Percentiles rank a stretch among this genome's conserved stretches.
phyloP scores from a whole-genome alignment of 2,888 invertebrate species.

The Anoplius nigerrimus region DNA sequence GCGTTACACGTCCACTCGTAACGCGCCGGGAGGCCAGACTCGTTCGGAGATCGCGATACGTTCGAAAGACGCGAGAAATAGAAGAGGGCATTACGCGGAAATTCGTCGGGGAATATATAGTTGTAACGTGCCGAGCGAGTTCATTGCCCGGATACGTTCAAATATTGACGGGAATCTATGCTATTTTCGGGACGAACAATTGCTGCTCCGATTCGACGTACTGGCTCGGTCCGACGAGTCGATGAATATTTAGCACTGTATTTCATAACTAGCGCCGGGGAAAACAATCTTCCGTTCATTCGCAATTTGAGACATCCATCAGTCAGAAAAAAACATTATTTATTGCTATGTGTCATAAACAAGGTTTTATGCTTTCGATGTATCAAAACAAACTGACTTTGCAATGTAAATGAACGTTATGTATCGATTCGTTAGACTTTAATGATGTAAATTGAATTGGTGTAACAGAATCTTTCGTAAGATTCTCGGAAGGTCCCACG shows the following conservation, averaged over 20 bases:
- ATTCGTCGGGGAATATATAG: conserved; percentile 41
- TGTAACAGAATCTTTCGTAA: too few species aligned
- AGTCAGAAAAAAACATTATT: too few species aligned
- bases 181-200: conserved; percentile 51
- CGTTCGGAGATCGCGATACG: too few species aligned
- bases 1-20: not conserved
- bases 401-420: too few species aligned
- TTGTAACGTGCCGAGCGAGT: conserved; percentile 22
- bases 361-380: too few species aligned
- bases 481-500: too few species aligned
- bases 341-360: too few species aligned
- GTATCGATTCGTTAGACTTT: too few species aligned
- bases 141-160: conserved; percentile 48
- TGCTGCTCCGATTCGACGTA: conserved; percentile 20
- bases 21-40: not conserved
- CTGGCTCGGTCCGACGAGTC: conserved; percentile 13
- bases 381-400: too few species aligned
- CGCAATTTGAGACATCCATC: too few species aligned
- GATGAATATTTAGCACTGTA: conserved; percentile 43
- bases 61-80: conserved; percentile 14
- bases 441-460: too few species aligned
- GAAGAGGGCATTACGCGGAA: conserved; percentile 31
- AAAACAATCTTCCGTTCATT: too few species aligned
- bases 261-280: conserved; percentile 11
- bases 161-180: conserved; percentile 49